Conservation (phyloP, 2,797 vertebrate species). For the Choloepus didactylus region DNA sequence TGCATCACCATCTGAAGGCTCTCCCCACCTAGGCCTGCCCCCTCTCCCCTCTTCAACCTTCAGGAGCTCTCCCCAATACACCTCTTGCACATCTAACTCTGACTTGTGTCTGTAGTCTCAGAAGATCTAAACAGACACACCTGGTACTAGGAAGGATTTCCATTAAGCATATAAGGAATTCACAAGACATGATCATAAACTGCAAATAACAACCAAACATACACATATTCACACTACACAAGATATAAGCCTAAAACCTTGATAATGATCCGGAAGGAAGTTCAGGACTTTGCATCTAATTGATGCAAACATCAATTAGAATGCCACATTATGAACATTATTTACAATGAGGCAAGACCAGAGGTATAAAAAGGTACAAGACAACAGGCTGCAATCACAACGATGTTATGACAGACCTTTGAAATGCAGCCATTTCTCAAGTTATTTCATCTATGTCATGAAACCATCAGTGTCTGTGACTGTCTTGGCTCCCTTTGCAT, state of each 20-base stretch:
- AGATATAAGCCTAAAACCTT: background rate
- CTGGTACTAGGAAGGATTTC: background rate
- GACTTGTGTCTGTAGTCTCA: background rate
- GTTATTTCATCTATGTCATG: background rate
- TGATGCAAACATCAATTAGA: background rate
- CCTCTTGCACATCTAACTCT: background rate
- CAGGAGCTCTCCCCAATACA: background rate
- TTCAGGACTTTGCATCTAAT: background rate
- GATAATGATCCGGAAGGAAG: slow-evolving; percentile 24
- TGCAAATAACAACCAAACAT: background rate
- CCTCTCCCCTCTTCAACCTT: background rate
- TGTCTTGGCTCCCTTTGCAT: background rate
- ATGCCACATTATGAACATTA: slow-evolving; percentile 22
- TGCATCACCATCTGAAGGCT: background rate
- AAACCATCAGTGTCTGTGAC: background rate
- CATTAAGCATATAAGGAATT: background rate
- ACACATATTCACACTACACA: background rate
- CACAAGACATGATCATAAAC: background rate
- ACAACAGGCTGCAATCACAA: background rate
- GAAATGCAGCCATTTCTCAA: background rate
- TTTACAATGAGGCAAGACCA: background rate
- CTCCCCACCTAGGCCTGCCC: background rate
- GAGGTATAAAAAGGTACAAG: background rate
- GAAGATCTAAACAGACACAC: background rate
- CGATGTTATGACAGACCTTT: background rate